Base-by-base conservation (phyloP, 2,797 vertebrate genomes). In the Chelidonichthys spinosus region DNA sequence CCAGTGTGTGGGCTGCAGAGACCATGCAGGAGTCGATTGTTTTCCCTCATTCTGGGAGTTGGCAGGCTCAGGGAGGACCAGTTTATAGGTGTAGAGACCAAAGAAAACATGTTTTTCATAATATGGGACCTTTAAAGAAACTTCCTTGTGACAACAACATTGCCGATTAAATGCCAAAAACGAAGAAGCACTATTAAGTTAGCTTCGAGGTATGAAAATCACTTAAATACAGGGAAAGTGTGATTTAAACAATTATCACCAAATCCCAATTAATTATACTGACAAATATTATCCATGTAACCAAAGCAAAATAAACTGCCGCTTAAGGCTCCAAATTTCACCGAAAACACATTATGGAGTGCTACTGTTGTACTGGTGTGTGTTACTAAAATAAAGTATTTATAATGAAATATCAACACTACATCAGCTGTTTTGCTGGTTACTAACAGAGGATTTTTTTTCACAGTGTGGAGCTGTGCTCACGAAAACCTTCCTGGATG, bases 221-320 rank as follows among this genome's bases (percentile, higher is more conserved):
- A 50, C 8, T 59, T 52, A 14, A 60, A 50, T 47, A 47, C 18
- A n/a, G n/a, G n/a, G n/a, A n/a, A n/a, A n/a, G 13, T 37, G 11
- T 36, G 25, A 44, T 18, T 58, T 52, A 9, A 2, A 40, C 35
- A 8, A 44, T 49, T 11, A 25, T 9, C 15, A 60, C 10, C 4
- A 76, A 65, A 66, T 32, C 14, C 40, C 52, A 59, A 50, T 52
- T 18, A 56, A 33, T 69, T 61, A 25, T 40, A 55, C 11, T 40
- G 10, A 54, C n/a, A 53, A 39, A 53, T 40, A 53, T 15, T 53
- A 35, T 60, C 47, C 14, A n/a, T 62, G 11, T 6, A 37, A 13
- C 32, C 11, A 69, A 55, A 64, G 43, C 7, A 60, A 42, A n/a
- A 69, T 10, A 32, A 11, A 46, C 32, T 47, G 47, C 10, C 25